These are phyloP conservation scores for Synergus umbraculus DNA, from an alignment of 2,888 invertebrate genomes.

Conservation along the genomic window DNA sequence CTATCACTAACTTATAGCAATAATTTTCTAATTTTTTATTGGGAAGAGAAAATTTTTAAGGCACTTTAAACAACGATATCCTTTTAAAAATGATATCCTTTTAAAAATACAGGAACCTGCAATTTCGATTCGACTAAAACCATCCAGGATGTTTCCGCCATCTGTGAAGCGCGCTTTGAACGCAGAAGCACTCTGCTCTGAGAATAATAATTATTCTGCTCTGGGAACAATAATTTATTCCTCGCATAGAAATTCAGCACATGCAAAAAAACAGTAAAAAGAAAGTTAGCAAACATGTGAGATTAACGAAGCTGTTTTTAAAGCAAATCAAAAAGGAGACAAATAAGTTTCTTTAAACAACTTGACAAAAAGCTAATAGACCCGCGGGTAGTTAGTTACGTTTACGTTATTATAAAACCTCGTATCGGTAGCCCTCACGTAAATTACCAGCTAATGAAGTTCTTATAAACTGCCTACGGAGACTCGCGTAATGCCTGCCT, in stretches of 20 bases:
- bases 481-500: conserved; percentile 26
- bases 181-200: neutral
- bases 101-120: conserved; percentile 7
- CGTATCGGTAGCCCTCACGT: conserved; percentile 17
- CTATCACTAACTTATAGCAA: too few relatives aligned
- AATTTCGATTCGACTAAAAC: conserved; percentile 3
- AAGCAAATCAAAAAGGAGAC: neutral
- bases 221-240: neutral
- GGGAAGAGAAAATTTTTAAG: too few relatives aligned
- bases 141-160: conserved; percentile 10
- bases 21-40: too few relatives aligned
- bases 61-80: too few relatives aligned
- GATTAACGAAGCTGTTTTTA: neutral
- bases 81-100: neutral
- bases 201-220: neutral
- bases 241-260: neutral
- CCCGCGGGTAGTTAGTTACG: neutral
- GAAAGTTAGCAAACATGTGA: neutral
- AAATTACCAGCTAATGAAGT: conserved; percentile 28
- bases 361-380: too few relatives aligned
- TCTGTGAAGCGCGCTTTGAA: conserved; percentile 1
- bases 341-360: neutral
- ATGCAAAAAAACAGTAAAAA: neutral
- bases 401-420: neutral
- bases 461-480: conserved; percentile 27